Conservation (phyloP, 2,888 invertebrate species). For the Melitaea athalia region DNA sequence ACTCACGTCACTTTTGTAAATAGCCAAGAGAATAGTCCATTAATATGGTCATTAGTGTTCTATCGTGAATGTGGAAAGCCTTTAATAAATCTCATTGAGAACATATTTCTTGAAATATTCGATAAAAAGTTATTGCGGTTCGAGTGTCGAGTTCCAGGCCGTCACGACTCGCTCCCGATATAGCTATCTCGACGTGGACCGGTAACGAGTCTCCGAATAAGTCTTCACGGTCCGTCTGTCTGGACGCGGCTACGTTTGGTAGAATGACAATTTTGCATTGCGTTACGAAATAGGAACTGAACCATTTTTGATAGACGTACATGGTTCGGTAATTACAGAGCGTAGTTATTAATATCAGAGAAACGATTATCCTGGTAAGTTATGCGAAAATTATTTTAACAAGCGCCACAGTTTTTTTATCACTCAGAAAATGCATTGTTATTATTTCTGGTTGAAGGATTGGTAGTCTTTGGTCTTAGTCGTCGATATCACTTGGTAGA, state of each 20-base stretch:
- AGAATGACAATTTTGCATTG: constrained; percentile 2
- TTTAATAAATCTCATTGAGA: constrained; percentile 9
- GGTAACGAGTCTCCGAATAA: constrained; percentile 21
- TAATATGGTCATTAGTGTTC: not conserved
- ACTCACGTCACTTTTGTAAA: not conserved
- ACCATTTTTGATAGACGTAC: not conserved
- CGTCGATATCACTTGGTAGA: too few species aligned
- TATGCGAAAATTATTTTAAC: too few species aligned
- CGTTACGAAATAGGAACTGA: not conserved
- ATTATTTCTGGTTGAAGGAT: too few species aligned
- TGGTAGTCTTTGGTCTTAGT: too few species aligned
- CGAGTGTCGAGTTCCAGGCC: constrained; percentile 18
- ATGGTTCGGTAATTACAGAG: not conserved
- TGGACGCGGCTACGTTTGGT: constrained; percentile 8
- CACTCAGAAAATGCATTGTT: too few species aligned
- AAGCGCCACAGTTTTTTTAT: too few species aligned
- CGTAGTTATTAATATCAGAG: not conserved
- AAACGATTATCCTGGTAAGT: too few species aligned
- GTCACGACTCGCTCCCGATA: constrained; percentile 22
- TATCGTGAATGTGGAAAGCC: constrained; percentile 6
- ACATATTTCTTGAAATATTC: constrained; percentile 16
- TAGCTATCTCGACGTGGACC: constrained; percentile 15
- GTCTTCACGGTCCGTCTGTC: constrained; percentile 16
- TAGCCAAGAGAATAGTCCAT: not conserved
- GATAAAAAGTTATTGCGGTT: constrained; percentile 18